These are phyloP conservation scores for Scaptomyza parva DNA, from an alignment of 2,888 invertebrate species.

Conservation along the genomic window DNA sequence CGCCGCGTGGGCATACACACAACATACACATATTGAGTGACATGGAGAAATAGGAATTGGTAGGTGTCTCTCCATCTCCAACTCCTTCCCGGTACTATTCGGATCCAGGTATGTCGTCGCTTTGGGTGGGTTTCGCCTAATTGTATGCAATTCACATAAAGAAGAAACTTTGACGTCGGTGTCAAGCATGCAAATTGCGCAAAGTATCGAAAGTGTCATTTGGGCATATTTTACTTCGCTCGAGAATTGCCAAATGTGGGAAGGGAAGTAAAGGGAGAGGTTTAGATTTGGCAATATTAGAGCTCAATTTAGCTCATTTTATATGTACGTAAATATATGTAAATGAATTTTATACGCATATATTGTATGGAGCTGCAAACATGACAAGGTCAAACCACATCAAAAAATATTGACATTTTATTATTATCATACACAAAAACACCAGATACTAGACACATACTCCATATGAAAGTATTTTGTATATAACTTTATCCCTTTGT, in stretches of 20 bases:
- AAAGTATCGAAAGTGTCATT: slow-evolving; percentile 71
- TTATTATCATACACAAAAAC: slow-evolving; percentile 2
- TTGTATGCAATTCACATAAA: slow-evolving; percentile 36
- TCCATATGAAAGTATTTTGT: background rate
- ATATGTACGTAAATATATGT: slow-evolving; percentile 10
- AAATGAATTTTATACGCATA: slow-evolving; percentile 30
- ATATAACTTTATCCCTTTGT: background rate
- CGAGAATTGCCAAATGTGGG: slow-evolving; percentile 8
- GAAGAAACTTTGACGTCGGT: slow-evolving; percentile 55
- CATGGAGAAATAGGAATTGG: background rate
- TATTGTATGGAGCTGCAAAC: slow-evolving; percentile 7
- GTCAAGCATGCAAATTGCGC: slow-evolving; percentile 76
- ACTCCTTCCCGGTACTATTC: background rate
- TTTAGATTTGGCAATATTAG: background rate
- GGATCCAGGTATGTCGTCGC: slow-evolving; percentile 6
- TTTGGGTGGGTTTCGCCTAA: slow-evolving; percentile 25
- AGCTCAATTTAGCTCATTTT: slow-evolving; percentile 21
- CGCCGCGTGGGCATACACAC: slow-evolving; percentile 34
- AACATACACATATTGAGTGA: slow-evolving; percentile 29
- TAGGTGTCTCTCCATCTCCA: background rate
- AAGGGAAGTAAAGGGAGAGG: background rate
- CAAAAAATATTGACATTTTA: slow-evolving; percentile 11
- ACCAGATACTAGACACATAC: background rate
- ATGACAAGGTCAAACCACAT: slow-evolving; percentile 58
- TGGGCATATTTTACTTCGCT: slow-evolving; percentile 53